Evolutionary conservation across 2,113 vertebrate genomes (phyloP).

Genomic region (Sciurus niger): DNA sequence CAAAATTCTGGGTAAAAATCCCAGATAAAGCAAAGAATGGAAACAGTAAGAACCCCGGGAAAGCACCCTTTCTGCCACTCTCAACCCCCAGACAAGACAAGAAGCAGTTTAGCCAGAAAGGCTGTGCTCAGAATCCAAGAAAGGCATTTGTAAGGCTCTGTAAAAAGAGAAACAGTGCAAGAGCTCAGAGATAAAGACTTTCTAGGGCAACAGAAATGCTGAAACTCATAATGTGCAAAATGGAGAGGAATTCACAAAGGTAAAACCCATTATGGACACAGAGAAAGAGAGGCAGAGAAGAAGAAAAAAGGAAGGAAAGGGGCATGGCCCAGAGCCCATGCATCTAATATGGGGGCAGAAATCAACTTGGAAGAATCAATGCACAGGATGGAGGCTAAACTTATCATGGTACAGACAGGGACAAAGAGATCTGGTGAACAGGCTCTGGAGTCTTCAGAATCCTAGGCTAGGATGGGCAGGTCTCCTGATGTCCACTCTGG

Average conservation of each 20-base stretch:
- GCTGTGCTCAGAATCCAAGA: background rate
- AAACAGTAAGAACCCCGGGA: background rate
- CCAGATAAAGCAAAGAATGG: background rate
- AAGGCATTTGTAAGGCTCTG: slow-evolving; percentile 21
- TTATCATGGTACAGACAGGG: slow-evolving; percentile 1
- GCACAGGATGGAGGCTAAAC: background rate
- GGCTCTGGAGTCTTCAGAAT: background rate
- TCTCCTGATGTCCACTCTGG: background rate
- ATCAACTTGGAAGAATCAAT: background rate
- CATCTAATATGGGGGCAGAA: background rate
- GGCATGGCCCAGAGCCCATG: background rate
- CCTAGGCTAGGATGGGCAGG: background rate
- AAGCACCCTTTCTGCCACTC: background rate
- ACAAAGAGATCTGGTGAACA: background rate
- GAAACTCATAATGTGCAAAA: slow-evolving; percentile 43
- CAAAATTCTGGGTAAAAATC: slow-evolving; percentile 64
- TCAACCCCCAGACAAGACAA: background rate
- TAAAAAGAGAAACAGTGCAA: slow-evolving; percentile 30
- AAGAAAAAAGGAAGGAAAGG: background rate
- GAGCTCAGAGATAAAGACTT: slow-evolving; percentile 53
- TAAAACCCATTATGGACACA: background rate
- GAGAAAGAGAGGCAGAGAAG: background rate
- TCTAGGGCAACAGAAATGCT: slow-evolving; percentile 72
- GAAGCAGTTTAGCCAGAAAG: slow-evolving; percentile 3
- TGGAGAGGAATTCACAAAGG: slow-evolving; percentile 45